phyloP scores from a whole-genome alignment of 2,797 vertebrate genomes.

The Enteromius afrohamiltoni region DNA sequence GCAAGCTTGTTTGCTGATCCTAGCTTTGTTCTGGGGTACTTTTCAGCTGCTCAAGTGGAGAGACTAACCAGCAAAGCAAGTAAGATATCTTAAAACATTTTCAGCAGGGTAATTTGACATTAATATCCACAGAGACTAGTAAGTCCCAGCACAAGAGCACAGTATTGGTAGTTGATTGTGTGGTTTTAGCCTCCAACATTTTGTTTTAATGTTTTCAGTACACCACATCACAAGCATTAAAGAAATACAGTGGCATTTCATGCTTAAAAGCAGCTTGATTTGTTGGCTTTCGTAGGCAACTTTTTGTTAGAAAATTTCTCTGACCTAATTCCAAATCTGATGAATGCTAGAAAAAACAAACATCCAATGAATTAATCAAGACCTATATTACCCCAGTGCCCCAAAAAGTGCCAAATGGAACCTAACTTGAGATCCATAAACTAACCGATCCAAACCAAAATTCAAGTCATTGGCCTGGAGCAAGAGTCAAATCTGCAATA shows the following conservation, averaged over 20 bases:
- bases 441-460: slow-evolving; percentile 72
- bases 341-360: slow-evolving; percentile 41
- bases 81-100: background rate
- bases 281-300: background rate
- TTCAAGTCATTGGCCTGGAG: slow-evolving; percentile 66
- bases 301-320: background rate
- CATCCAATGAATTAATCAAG: slow-evolving; percentile 26
- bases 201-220: background rate
- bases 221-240: slow-evolving; percentile 1
- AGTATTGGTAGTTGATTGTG: background rate
- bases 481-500: slow-evolving; percentile 72
- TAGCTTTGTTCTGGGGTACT: background rate
- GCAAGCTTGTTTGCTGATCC: background rate
- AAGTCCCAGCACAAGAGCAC: background rate
- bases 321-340: slow-evolving; percentile 23
- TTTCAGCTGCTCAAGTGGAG: background rate
- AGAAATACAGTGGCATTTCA: background rate
- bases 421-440: slow-evolving; percentile 63
- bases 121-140: background rate
- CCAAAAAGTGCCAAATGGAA: slow-evolving; percentile 60
- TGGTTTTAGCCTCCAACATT: slow-evolving; percentile 4
- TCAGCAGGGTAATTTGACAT: background rate
- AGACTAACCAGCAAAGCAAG: background rate
- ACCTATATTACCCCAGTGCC: slow-evolving; percentile 53
- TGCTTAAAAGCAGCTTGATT: background rate